These are phyloP conservation scores for Aphodius sticticus DNA, from an alignment of 2,888 invertebrate genomes.

Conservation along the genomic window DNA sequence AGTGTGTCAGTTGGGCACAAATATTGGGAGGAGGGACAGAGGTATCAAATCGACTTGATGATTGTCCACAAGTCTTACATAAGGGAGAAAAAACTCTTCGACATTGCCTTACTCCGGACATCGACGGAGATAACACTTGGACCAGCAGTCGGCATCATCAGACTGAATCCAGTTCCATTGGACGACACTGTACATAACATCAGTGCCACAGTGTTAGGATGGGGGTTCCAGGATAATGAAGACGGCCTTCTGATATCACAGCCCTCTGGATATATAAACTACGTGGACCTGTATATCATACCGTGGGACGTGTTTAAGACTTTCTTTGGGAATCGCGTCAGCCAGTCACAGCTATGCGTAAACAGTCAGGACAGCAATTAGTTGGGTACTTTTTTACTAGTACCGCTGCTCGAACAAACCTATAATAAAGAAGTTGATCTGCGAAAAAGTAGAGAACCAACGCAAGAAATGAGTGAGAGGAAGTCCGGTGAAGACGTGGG, in stretches of 20 bases:
- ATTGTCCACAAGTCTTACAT: not conserved
- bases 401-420: too few relatives aligned
- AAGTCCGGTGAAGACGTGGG: too few relatives aligned
- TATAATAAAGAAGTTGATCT: too few relatives aligned
- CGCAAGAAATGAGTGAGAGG: too few relatives aligned
- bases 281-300: conserved; percentile 4
- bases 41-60: not conserved
- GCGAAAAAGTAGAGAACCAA: too few relatives aligned
- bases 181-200: not conserved
- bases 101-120: conserved; percentile 17
- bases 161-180: not conserved
- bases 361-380: not conserved
- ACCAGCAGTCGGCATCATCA: not conserved
- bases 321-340: not conserved
- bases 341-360: not conserved
- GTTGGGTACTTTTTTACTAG: too few relatives aligned
- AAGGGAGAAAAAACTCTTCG: not conserved
- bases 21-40: conserved; percentile 7
- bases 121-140: not conserved
- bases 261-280: not conserved
- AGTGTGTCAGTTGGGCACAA: not conserved
- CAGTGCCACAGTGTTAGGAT: conserved; percentile 4
- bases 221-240: conserved; percentile 7
- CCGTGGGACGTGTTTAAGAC: not conserved
- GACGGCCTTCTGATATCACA: not conserved